phyloP scores from a whole-genome alignment of 1,140 invertebrate genomes.

The Antheraea mylitta region DNA sequence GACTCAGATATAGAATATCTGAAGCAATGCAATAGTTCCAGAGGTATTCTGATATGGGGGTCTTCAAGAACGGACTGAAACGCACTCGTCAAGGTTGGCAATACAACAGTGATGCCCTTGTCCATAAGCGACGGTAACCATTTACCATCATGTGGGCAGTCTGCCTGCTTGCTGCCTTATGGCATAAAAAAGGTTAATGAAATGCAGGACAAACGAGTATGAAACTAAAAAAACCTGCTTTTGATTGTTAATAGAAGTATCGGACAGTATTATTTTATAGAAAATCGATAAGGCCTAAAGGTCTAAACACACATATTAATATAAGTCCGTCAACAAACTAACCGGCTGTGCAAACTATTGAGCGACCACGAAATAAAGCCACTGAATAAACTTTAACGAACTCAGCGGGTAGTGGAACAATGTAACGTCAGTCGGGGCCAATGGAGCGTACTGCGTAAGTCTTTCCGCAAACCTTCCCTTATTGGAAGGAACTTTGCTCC shows the following conservation, averaged over 20 bases:
- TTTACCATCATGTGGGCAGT: too few species aligned
- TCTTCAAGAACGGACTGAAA: too few species aligned
- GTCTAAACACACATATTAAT: neutral
- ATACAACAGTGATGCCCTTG: too few species aligned
- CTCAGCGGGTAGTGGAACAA: slow-evolving; percentile 15
- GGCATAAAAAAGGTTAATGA: too few species aligned
- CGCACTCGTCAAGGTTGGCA: too few species aligned
- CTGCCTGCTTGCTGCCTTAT: too few species aligned
- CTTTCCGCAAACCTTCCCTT: slow-evolving; percentile 8
- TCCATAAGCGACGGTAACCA: too few species aligned
- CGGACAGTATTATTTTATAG: neutral
- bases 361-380: slow-evolving; percentile 10
- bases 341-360: slow-evolving; percentile 1
- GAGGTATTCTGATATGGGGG: too few species aligned
- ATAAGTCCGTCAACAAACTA: neutral
- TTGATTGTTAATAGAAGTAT: neutral
- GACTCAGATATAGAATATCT: too few species aligned
- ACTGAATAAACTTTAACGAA: slow-evolving; percentile 23
- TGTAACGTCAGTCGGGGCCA: slow-evolving; percentile 8
- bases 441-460: slow-evolving; percentile 23
- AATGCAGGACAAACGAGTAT: neutral
- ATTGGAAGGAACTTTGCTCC: neutral
- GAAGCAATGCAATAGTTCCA: too few species aligned
- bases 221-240: neutral
- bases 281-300: neutral